Base-by-base conservation (phyloP, 2,797 vertebrate species). In the Cichlasoma orientale region DNA sequence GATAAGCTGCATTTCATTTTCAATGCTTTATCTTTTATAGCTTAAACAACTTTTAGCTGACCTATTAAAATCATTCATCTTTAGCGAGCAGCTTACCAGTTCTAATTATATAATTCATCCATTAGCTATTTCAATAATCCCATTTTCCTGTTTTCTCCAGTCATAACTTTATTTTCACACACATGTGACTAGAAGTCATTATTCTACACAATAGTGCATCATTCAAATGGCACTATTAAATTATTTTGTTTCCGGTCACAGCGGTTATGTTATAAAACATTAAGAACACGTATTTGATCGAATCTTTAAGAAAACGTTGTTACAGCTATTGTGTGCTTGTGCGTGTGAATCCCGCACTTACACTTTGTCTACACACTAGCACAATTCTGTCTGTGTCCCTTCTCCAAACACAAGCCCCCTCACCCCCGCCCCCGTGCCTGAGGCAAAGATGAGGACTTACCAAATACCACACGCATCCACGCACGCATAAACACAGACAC, bases 381-480 rank as follows among this genome's bases (percentile, higher is more conserved):
- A 81, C 83, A 86, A 86, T 74, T 75, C 50, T 83, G 41, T 57
- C 47, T 74, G n/a, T 72, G 29, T 78, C 61, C 61, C 41, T 55
- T 66, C 13, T 72, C 23, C 47, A 14, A 73, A 3, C 33, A 36
- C 33, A 10, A 10, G 3, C 33, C 21, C 21, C 36, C 0, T 3
- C 61, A 19, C 25, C 13, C 74, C 66, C 75, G 4, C 73, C 66
- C 75, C 44, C 18, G 1, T 55, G 77, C 84, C 79, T 63, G 12
- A 85, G 84, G 89, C 82, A 84, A 82, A 86, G 77, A 88, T 70
- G 68, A 78, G 74, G 75, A 80, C 82, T 80, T 90, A 89, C 83
- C 89, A 90, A 87, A 77, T 77, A 74, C 73, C 75, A 80, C 72
- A 86, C 85, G 82, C 61, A 75, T 18, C 82, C 68, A 44, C 57